A percentile compares a stretch with the other conserved stretches of the same genome.
These are phyloP conservation scores for Crotophaga sulcirostris DNA, from an alignment of 2,113 vertebrate species.

Conservation along the genomic window DNA sequence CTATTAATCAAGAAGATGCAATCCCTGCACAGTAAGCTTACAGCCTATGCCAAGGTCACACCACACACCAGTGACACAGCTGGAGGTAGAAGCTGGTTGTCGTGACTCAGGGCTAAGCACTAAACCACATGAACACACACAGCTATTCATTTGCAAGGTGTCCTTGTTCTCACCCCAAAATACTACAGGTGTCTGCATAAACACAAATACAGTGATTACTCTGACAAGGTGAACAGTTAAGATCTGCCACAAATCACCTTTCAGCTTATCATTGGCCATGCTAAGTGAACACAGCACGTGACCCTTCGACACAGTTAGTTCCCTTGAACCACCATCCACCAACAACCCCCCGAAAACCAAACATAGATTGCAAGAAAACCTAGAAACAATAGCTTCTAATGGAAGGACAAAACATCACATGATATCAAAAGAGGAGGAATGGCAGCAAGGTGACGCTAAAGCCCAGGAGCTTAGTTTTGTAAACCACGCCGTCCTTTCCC, in stretches of 20 bases:
- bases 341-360: neutral
- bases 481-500: neutral
- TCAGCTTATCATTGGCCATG: neutral
- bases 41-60: constrained; percentile 25
- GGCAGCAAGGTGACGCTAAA: neutral
- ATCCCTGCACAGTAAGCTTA: neutral
- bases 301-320: neutral
- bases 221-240: neutral
- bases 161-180: neutral
- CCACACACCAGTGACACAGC: neutral
- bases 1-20: constrained; percentile 46
- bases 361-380: neutral
- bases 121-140: neutral
- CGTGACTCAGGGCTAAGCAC: constrained; percentile 3
- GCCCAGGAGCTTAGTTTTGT: neutral
- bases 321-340: neutral
- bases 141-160: neutral
- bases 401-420: neutral
- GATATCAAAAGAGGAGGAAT: neutral
- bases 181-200: neutral
- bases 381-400: neutral
- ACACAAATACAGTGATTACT: neutral
- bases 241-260: no score
- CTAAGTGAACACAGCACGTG: neutral
- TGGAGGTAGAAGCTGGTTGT: neutral